Percentiles rank a stretch among this genome's conserved stretches.
phyloP scores from a whole-genome alignment of 2,113 vertebrate genomes.

The Lucifuga dentata region DNA sequence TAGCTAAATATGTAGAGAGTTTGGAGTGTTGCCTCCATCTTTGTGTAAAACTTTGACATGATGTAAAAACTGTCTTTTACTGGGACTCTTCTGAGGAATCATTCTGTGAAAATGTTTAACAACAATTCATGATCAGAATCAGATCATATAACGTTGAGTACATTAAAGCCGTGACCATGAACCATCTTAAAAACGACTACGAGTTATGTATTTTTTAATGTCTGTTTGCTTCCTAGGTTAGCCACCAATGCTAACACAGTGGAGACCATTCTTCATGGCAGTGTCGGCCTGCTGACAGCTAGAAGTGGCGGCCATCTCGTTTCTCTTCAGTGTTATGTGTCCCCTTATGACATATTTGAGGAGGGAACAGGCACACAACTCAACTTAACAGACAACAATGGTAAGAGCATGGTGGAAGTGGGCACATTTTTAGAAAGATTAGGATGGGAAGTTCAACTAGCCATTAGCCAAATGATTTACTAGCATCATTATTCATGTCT shows the following conservation, averaged over 20 bases:
- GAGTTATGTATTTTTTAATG: constrained; percentile 12
- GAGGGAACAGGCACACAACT: constrained; percentile 87
- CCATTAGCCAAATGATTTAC: not conserved
- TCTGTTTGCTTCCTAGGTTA: constrained; percentile 84
- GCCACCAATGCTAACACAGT: constrained; percentile 93
- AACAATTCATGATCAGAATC: too few relatives aligned
- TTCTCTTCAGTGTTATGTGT: constrained; percentile 96
- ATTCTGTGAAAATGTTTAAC: too few relatives aligned
- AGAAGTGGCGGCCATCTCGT: constrained; percentile 96
- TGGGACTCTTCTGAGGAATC: too few relatives aligned
- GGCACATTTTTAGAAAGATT: not conserved
- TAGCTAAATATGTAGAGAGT: too few relatives aligned
- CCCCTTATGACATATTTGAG: constrained; percentile 95
- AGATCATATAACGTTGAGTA: too few relatives aligned
- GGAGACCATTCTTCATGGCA: constrained; percentile 95
- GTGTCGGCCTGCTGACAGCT: constrained; percentile 92
- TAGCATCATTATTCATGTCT: not conserved
- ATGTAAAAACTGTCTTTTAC: too few relatives aligned
- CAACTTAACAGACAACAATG: constrained; percentile 87
- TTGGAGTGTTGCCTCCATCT: too few relatives aligned
- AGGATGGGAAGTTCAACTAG: not conserved
- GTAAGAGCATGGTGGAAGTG: constrained; percentile 50
- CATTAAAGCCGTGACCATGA: too few relatives aligned
- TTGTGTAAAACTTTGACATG: too few relatives aligned
- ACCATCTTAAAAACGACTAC: too few relatives aligned